Percentiles rank a stretch among this genome's conserved stretches.
Conservation (phyloP, 1,140 invertebrate genomes). For the Eriocheir sinensis region DNA sequence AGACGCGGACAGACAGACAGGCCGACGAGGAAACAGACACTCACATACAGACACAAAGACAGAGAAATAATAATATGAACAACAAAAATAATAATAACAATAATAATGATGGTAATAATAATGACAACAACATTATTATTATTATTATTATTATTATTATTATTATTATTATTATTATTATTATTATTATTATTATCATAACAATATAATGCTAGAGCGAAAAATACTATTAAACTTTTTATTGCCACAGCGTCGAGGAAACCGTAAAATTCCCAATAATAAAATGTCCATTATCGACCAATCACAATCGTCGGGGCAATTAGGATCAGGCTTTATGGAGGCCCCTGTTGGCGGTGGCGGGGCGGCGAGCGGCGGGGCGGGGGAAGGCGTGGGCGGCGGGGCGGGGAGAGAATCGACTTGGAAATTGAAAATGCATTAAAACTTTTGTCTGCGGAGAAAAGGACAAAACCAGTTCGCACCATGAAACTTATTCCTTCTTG, state of each 20-base stretch:
- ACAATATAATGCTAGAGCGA: not conserved
- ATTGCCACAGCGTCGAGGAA: not conserved
- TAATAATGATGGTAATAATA: too few relatives aligned
- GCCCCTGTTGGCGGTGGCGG: not conserved
- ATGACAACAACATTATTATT: too few relatives aligned
- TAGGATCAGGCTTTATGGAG: slow-evolving; percentile 37
- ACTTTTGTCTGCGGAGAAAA: slow-evolving; percentile 23
- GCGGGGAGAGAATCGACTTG: not conserved
- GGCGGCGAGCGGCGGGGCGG: too few relatives aligned
- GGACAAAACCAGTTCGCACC: not conserved
- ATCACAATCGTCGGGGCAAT: slow-evolving; percentile 31
- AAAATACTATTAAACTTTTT: not conserved
- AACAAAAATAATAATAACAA: too few relatives aligned
- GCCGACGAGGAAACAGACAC: too few relatives aligned
- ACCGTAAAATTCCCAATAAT: not conserved
- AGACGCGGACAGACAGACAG: not conserved
- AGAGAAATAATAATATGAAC: not conserved
- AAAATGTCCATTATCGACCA: not conserved
- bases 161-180: not conserved
- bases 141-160: not conserved
- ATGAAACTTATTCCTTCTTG: too few relatives aligned
- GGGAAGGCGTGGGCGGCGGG: too few relatives aligned
- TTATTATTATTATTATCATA: slow-evolving; percentile 10
- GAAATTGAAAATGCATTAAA: slow-evolving; percentile 18
- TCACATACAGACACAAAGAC: not conserved